Base-by-base conservation (phyloP, 2,113 vertebrate species). In the Cinclus cinclus region DNA sequence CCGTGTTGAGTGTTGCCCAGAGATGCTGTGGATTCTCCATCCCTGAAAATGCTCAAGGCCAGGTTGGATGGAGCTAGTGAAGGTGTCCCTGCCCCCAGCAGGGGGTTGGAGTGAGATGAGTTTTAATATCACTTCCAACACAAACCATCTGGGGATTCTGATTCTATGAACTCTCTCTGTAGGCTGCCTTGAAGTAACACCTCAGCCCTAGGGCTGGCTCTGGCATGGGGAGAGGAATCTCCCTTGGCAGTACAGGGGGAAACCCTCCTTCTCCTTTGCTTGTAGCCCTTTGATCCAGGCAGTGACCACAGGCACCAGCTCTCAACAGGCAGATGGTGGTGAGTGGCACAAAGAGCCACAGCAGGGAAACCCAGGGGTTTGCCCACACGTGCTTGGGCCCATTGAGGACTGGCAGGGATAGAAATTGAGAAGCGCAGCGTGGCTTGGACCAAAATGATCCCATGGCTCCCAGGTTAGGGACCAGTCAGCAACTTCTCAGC, bases 1-100 rank as follows among this genome's bases (percentile, higher is more conserved):
- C 53, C 0, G 0, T 68, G 53, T 20, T 53, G 28, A 52, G 37
- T 2, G 15, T 2, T 53, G 28, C 18, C 46, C 55, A 62, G 25
- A 76, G 70, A 35, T 25, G 5, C 1, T 47, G 53, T 19, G 30
- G 39, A 31, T 17, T 42, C 47, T 53, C 25, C 70, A 47, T 49
- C 47, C 24, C n/a, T 55, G 47, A 10, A 42, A 47, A 22, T 24
- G 22, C 33, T 4, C 63, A 23, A 28, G 35, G 17, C 31, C 55
- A 42, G 49, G 25, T 3, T 62, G 35, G 31, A 55, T 1, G 4
- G 55, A 18, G 42, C 42, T 83, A 25, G 30, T 22, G 55, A 68
- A 89, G 24, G 16, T 60, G 47, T 55, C 28, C 23, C 10, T 69
- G 33, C 39, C 37, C 23, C 4, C 39, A 55, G 64, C n/a, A 78